A percentile compares a stretch with the other conserved stretches of the same genome.
These are phyloP conservation scores for Tetranychus truncatus DNA, from an alignment of 2,888 invertebrate genomes.

Conservation along the genomic window DNA sequence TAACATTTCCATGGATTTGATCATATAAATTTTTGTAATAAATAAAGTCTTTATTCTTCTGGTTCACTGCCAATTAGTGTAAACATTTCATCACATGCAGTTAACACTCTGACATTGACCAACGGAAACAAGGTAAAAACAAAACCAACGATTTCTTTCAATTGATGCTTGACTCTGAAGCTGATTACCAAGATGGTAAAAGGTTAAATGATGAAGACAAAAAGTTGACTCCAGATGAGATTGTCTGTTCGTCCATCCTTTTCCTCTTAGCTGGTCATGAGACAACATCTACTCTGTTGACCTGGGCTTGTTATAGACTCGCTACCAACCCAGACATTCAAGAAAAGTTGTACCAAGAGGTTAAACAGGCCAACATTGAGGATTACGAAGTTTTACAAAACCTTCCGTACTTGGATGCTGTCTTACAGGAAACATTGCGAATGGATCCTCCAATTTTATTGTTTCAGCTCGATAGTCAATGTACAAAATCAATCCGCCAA, in stretches of 20 bases:
- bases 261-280: neutral
- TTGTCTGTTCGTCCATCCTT: neutral
- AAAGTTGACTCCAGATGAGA: neutral
- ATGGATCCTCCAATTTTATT: neutral
- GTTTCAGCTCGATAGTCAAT: neutral
- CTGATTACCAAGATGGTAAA: neutral
- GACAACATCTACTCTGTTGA: neutral
- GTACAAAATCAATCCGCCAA: no score
- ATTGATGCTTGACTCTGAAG: neutral
- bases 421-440: neutral
- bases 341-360: neutral
- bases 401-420: neutral
- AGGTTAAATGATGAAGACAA: neutral
- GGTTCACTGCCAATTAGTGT: no score
- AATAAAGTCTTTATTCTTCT: no score
- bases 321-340: neutral
- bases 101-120: neutral
- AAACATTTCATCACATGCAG: no score
- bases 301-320: neutral
- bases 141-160: neutral
- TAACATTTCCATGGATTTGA: no score
- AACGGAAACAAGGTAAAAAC: neutral
- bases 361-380: neutral
- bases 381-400: neutral
- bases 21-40: no score